phyloP scores from a whole-genome alignment of 30 jellyfish, hydroid and myxozoan genomes.

The Turritopsis dohrnii region DNA sequence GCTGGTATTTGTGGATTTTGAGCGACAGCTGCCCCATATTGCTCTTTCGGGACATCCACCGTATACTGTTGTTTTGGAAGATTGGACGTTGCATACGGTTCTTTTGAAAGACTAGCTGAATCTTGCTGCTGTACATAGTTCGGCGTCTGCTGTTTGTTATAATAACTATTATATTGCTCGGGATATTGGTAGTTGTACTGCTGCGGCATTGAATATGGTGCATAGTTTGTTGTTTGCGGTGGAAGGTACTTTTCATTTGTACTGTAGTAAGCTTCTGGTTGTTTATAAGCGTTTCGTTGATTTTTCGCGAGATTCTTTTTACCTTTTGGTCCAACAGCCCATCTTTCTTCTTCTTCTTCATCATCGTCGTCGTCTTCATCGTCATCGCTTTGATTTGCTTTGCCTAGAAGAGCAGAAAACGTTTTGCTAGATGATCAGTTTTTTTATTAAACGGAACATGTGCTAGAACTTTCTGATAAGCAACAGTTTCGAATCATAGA shows the following conservation, averaged over 20 bases:
- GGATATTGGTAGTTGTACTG: not conserved
- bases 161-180: not conserved
- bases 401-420: not conserved
- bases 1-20: not conserved
- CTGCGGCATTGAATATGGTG: not conserved
- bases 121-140: not conserved
- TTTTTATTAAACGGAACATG: no score
- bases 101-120: not conserved
- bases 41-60: not conserved
- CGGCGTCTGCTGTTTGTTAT: no score
- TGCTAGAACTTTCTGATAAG: no score
- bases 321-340: not conserved
- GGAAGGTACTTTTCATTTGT: not conserved
- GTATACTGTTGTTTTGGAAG: not conserved
- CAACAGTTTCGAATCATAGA: no score
- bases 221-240: not conserved
- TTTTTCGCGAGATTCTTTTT: not conserved
- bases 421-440: no score
- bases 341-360: not conserved
- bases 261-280: not conserved
- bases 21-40: not conserved
- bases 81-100: not conserved
- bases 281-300: not conserved
- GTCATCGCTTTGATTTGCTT: not conserved
- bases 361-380: conserved; percentile 6